Evolutionary conservation across 1,140 invertebrate species (phyloP).

Genomic region (Brachionus plicatilis): DNA sequence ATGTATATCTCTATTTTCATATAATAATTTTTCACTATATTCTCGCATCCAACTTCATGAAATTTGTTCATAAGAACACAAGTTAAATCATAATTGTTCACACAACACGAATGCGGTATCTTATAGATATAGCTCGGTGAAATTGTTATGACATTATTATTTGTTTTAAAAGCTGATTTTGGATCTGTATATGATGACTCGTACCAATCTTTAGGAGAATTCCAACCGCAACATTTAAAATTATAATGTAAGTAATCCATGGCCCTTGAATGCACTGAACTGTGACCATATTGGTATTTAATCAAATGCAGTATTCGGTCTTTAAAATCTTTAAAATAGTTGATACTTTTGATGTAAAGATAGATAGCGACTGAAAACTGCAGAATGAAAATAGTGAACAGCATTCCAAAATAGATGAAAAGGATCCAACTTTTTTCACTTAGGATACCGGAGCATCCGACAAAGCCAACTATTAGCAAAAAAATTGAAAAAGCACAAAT

Average conservation of each 20-base stretch:
- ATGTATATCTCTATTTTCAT: slow-evolving; percentile 32
- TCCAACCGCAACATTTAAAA: slow-evolving; percentile 37
- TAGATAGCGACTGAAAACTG: slow-evolving; percentile 17
- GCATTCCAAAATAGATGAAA: slow-evolving; percentile 17
- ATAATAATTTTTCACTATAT: neutral
- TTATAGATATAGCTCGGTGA: slow-evolving; percentile 17
- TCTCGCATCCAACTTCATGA: slow-evolving; percentile 22
- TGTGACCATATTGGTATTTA: slow-evolving; percentile 12
- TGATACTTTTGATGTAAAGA: slow-evolving; percentile 19
- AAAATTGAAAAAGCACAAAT: slow-evolving; percentile 22
- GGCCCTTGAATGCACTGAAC: slow-evolving; percentile 4
- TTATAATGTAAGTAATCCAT: slow-evolving; percentile 32
- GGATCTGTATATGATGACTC: slow-evolving; percentile 11
- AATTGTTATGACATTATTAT: slow-evolving; percentile 20
- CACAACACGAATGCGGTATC: slow-evolving; percentile 36
- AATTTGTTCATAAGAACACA: slow-evolving; percentile 35
- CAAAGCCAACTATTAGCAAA: slow-evolving; percentile 21
- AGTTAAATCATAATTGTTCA: slow-evolving; percentile 23
- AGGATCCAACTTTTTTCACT: slow-evolving; percentile 38
- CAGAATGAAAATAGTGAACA: slow-evolving; percentile 23
- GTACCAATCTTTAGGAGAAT: slow-evolving; percentile 19
- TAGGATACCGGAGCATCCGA: slow-evolving; percentile 20
- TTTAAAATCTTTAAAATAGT: slow-evolving; percentile 35
- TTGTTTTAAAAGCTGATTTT: neutral
- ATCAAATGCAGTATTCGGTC: neutral